Percentiles rank a stretch among this genome's conserved stretches.
Evolutionary conservation across 2,888 invertebrate species (phyloP).

Genomic region (Linnaemya tessellans): DNA sequence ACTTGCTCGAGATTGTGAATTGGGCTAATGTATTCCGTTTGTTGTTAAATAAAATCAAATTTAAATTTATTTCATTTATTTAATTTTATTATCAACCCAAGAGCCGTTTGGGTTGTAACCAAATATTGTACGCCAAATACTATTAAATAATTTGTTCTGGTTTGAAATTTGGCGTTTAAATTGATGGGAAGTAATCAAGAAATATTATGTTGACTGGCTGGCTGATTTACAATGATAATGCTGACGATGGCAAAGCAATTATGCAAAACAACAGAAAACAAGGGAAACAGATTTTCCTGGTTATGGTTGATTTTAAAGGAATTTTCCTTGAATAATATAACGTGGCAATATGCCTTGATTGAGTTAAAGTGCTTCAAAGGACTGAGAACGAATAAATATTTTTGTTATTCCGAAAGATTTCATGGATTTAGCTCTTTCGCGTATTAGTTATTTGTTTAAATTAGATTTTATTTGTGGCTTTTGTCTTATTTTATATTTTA

Average conservation of each 20-base stretch:
- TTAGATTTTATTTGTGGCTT: constrained; percentile 1
- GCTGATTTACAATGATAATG: constrained; percentile 3
- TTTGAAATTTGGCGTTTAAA: constrained; percentile 65
- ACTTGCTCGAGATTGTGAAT: too few species aligned
- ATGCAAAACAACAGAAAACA: constrained; percentile 52
- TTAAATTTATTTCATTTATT: constrained; percentile 55
- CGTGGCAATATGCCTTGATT: constrained; percentile 39
- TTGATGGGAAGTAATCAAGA: constrained; percentile 58
- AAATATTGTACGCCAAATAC: constrained; percentile 49
- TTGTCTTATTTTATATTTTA: background rate
- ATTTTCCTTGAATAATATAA: constrained; percentile 43
- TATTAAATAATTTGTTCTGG: constrained; percentile 65
- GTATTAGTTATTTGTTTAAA: background rate
- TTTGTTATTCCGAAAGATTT: background rate
- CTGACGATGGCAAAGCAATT: constrained; percentile 62
- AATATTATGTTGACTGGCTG: background rate
- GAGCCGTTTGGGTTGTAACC: constrained; percentile 11
- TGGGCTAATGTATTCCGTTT: constrained; percentile 67
- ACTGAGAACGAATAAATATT: background rate
- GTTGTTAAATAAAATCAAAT: constrained; percentile 63
- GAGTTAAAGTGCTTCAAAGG: background rate
- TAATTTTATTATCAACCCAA: background rate
- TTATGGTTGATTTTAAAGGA: constrained; percentile 56
- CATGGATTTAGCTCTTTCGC: background rate
- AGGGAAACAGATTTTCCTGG: constrained; percentile 64